Conservation (phyloP, 92 coral and sea anemone genomes). For the Zoanthus sansibaricus region DNA sequence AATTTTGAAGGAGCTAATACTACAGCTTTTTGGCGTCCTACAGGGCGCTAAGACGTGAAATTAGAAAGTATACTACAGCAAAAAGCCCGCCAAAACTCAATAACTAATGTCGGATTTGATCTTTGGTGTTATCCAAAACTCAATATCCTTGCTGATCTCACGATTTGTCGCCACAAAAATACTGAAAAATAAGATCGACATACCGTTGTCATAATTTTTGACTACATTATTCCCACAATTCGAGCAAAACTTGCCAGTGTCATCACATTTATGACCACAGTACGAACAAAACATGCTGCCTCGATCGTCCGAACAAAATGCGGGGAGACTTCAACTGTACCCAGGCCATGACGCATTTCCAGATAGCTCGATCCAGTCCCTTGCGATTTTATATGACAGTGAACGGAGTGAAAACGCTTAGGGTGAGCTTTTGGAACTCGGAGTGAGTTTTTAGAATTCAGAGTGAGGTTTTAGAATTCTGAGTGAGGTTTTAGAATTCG, state of each 20-base stretch:
- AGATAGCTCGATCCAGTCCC: slow-evolving; percentile 66
- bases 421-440: background rate
- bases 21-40: slow-evolving; percentile 9
- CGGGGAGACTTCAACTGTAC: slow-evolving; percentile 31
- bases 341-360: background rate
- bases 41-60: background rate
- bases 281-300: slow-evolving; percentile 55
- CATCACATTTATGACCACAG: slow-evolving; percentile 50
- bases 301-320: slow-evolving; percentile 14
- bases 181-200: slow-evolving; percentile 48
- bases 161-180: slow-evolving; percentile 4
- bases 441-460: no score
- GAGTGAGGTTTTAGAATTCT: background rate
- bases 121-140: slow-evolving; percentile 33
- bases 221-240: slow-evolving; percentile 47
- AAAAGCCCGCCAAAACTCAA: slow-evolving; percentile 48
- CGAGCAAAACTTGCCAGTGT: slow-evolving; percentile 42
- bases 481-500: background rate
- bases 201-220: slow-evolving; percentile 45
- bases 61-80: slow-evolving; percentile 17
- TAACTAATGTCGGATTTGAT: slow-evolving; percentile 29
- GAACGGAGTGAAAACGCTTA: background rate
- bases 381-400: slow-evolving; percentile 7
- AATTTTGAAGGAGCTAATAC: slow-evolving; percentile 17
- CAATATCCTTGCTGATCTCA: slow-evolving; percentile 16